Conservation (phyloP, 2,888 invertebrate genomes). For the Thalpophila matura region DNA sequence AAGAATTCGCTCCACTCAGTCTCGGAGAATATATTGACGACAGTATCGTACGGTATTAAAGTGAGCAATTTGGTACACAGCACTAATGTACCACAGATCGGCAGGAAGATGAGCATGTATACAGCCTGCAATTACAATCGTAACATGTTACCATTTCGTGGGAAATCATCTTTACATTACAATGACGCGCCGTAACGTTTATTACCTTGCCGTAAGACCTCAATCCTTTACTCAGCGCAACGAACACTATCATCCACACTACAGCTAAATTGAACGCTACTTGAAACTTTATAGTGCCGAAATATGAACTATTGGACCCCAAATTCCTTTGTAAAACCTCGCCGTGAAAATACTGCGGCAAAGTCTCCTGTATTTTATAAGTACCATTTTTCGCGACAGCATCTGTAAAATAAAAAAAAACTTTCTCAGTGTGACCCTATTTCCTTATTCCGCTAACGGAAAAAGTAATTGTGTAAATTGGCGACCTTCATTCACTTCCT, state of each 20-base stretch:
- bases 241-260: slow-evolving; percentile 97
- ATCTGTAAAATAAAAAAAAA: slow-evolving; percentile 69
- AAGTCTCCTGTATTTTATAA: slow-evolving; percentile 92
- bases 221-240: slow-evolving; percentile 96
- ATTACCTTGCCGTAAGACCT: slow-evolving; percentile 95
- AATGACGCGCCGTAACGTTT: slow-evolving; percentile 26
- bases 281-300: slow-evolving; percentile 95
- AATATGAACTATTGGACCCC: slow-evolving; percentile 78
- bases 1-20: slow-evolving; percentile 97
- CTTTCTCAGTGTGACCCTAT: slow-evolving; percentile 47
- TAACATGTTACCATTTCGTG: slow-evolving; percentile 43
- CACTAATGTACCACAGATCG: slow-evolving; percentile 94
- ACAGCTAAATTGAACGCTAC: slow-evolving; percentile 97
- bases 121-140: slow-evolving; percentile 87
- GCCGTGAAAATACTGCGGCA: slow-evolving; percentile 96
- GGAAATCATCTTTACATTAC: slow-evolving; percentile 34
- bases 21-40: slow-evolving; percentile 94
- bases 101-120: slow-evolving; percentile 94
- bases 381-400: slow-evolving; percentile 75
- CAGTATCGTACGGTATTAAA: slow-evolving; percentile 92
- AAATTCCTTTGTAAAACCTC: slow-evolving; percentile 93
- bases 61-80: slow-evolving; percentile 94
- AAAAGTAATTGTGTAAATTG: slow-evolving; percentile 69
- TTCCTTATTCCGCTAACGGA: slow-evolving; percentile 55
- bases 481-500: slow-evolving; percentile 75